Evolutionary conservation across 2,113 vertebrate genomes (phyloP), one percentile per base, ranked within the genome.

Genomic region (Mus pahari): DNA sequence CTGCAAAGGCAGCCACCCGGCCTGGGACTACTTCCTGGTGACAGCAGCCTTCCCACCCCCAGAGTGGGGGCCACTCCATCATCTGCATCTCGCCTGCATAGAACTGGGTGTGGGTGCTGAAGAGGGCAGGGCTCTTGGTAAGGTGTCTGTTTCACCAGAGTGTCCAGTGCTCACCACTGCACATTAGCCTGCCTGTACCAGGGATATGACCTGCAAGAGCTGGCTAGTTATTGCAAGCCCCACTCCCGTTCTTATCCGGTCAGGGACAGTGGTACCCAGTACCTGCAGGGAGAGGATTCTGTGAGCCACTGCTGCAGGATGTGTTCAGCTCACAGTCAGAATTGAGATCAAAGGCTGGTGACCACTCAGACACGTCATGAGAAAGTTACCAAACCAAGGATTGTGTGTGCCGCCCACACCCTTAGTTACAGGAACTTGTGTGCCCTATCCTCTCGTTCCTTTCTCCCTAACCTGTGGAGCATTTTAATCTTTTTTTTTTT

Each of bases 191-290:
- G 26, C 64, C 62, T 14, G 84, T 13, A 2, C 42, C 5, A 55
- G 16, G 20, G 45, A 19, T 3, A 24, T 20, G 89, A 74, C 28
- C 58, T 82, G 42, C 58, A 24, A 71, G 31, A 39, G 7, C 1
- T 53, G 22, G 3, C 60, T 45, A 4, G 33, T 22, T 20, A 9
- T 2, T 26, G 17, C 5, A 88, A 68, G 48, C 24, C 16, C 77
- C 36, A 24, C 36, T 74, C 17, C 39, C 24, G 0, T 19, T 26
- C 39, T 39, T 42, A 5, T 5, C 50, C 14, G 16, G 7, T 48
- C 28, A 39, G 0, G 7, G 2, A 1, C 8, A 2, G 66, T 20
- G 5, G 50, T 2, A 3, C 58, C 55, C 24, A 7, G 11, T 7
- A 26, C 24, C 1, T 33, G 12, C 17, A 10, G 19, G 58, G 42